Conservation (phyloP, 2,797 vertebrate genomes). For the Amazona ochrocephala region DNA sequence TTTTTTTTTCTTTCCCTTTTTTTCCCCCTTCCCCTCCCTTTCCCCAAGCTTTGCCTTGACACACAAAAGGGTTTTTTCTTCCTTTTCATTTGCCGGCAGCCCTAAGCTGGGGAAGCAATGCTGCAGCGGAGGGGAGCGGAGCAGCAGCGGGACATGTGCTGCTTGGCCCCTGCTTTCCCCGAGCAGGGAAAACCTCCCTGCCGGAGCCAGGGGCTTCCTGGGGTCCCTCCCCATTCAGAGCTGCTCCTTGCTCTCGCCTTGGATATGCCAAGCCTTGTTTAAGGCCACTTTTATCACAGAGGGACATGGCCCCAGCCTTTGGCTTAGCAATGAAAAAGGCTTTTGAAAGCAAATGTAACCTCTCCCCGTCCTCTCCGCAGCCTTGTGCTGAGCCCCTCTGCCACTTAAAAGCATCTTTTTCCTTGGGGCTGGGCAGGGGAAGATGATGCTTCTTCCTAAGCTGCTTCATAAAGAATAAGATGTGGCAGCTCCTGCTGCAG, state of each 20-base stretch:
- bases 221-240: conserved; percentile 3
- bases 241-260: neutral
- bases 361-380: neutral
- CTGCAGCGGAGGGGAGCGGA: neutral
- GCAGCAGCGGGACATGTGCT: neutral
- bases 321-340: conserved; percentile 34
- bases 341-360: neutral
- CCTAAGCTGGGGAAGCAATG: neutral
- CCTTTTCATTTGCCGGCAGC: neutral
- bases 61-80: conserved; percentile 12
- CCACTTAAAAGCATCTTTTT: neutral
- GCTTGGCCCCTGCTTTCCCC: neutral
- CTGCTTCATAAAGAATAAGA: neutral
- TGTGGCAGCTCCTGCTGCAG: neutral
- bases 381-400: neutral
- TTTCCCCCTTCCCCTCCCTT: neutral
- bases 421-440: neutral
- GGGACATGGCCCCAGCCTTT: neutral
- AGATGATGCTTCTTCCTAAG: neutral
- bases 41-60: conserved; percentile 5
- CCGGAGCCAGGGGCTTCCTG: rapidly evolving
- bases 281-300: conserved; percentile 3
- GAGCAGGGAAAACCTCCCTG: neutral
- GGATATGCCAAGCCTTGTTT: conserved; percentile 43
- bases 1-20: neutral